Conservation (phyloP, 1,140 invertebrate genomes). For the Paralvinella palmiformis region DNA sequence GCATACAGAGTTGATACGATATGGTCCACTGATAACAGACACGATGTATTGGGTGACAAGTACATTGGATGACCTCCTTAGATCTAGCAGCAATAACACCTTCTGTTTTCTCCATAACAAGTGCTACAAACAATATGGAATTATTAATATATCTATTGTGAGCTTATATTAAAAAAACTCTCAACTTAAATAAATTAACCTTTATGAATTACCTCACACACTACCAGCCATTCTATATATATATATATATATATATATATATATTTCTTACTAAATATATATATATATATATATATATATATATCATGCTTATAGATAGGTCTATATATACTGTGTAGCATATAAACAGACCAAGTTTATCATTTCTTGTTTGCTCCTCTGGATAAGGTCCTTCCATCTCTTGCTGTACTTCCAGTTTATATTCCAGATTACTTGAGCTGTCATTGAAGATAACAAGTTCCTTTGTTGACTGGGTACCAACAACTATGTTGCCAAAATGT, state of each 20-base stretch:
- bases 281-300: too few relatives aligned
- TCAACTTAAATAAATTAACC: too few relatives aligned
- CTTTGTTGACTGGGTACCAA: constrained; percentile 41
- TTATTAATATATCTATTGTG: too few relatives aligned
- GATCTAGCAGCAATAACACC: constrained; percentile 43
- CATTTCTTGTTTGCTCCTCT: constrained; percentile 27
- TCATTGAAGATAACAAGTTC: constrained; percentile 41
- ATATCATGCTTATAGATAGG: too few relatives aligned
- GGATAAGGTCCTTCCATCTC: constrained; percentile 32
- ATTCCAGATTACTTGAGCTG: constrained; percentile 43
- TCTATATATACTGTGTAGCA: too few relatives aligned
- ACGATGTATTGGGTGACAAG: constrained; percentile 35
- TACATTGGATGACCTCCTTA: constrained; percentile 33
- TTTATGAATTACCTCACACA: too few relatives aligned
- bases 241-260: too few relatives aligned
- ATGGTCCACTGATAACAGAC: constrained; percentile 44
- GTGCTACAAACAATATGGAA: too few relatives aligned
- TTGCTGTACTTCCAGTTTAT: constrained; percentile 37
- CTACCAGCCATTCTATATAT: too few relatives aligned
- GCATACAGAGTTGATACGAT: constrained; percentile 42
- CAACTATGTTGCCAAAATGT: constrained; percentile 47
- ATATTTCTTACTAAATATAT: too few relatives aligned
- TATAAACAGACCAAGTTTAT: constrained; percentile 35
- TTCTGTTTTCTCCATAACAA: constrained; percentile 35
- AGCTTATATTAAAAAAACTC: too few relatives aligned